Percentiles rank a stretch among this genome's conserved stretches.
Conservation (phyloP, 2,113 vertebrate species). For the Apus apus region DNA sequence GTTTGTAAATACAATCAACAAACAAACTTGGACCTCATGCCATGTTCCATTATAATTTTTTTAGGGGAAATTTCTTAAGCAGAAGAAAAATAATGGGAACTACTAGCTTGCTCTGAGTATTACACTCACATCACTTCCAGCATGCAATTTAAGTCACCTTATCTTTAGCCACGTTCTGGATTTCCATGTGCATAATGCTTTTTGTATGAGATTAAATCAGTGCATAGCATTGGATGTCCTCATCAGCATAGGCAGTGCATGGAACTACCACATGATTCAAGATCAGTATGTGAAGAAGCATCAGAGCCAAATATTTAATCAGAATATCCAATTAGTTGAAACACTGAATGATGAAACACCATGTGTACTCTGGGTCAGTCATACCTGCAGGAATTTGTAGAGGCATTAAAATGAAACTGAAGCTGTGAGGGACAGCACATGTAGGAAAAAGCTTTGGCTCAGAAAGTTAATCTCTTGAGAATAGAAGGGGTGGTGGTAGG, state of each 20-base stretch:
- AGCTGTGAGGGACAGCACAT: neutral
- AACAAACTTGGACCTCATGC: neutral
- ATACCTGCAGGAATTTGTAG: neutral
- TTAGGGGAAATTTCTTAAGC: neutral
- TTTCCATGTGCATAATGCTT: neutral
- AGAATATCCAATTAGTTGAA: neutral
- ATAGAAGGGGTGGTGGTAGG: neutral
- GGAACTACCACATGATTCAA: neutral
- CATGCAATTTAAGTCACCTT: neutral
- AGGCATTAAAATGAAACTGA: neutral
- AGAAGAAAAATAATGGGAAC: neutral
- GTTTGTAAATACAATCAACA: neutral
- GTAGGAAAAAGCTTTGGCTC: neutral
- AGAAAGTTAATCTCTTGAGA: neutral
- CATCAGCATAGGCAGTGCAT: neutral
- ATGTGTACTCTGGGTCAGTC: neutral
- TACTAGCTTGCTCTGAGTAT: neutral
- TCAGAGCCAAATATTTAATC: neutral
- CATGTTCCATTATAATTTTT: neutral
- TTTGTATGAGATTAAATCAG: neutral
- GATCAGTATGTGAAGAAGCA: neutral
- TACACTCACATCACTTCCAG: neutral
- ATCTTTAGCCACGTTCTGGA: neutral
- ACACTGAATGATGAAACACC: neutral
- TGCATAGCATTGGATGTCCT: neutral